These are phyloP conservation scores for Drosophila austrosaltans DNA, from an alignment of 2,888 invertebrate genomes.

Conservation along the genomic window DNA sequence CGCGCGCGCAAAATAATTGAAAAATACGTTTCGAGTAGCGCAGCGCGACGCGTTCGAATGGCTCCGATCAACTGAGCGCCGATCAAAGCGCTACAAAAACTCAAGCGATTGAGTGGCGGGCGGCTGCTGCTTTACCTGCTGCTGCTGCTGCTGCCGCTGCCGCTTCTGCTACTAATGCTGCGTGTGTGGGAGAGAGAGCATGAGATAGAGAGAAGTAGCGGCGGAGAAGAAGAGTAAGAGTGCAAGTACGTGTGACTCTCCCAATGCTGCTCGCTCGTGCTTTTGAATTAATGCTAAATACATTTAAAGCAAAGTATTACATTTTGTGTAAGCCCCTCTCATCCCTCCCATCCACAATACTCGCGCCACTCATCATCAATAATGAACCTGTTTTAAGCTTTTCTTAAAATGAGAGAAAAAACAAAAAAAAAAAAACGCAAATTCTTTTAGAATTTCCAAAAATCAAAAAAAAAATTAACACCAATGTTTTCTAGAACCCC, in stretches of 20 bases:
- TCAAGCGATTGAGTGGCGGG: conserved; percentile 32
- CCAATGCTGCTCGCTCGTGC: conserved; percentile 5
- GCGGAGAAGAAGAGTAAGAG: not conserved
- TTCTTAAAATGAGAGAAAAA: conserved; percentile 4
- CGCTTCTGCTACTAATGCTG: conserved; percentile 25
- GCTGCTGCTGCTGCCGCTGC: conserved; percentile 14
- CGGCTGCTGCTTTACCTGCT: conserved; percentile 21
- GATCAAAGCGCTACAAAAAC: conserved; percentile 54
- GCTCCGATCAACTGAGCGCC: conserved; percentile 78
- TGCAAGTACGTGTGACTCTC: conserved; percentile 13
- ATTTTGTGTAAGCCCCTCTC: conserved; percentile 11
- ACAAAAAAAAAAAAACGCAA: too few relatives aligned
- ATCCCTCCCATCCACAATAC: not conserved
- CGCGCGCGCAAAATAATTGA: conserved; percentile 41
- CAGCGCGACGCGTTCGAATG: conserved; percentile 68
- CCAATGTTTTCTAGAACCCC: not conserved
- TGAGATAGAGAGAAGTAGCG: not conserved
- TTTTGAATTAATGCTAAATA: conserved; percentile 20
- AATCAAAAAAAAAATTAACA: not conserved
- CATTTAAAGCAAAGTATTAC: conserved; percentile 33
- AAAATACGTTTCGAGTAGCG: conserved; percentile 51
- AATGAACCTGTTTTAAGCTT: conserved; percentile 28
- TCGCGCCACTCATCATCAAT: not conserved
- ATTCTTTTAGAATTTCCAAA: conserved; percentile 3
- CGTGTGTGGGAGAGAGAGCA: conserved; percentile 9